These are phyloP conservation scores for Drosophila melanosoma DNA, from an alignment of 2,888 invertebrate genomes.

Conservation along the genomic window DNA sequence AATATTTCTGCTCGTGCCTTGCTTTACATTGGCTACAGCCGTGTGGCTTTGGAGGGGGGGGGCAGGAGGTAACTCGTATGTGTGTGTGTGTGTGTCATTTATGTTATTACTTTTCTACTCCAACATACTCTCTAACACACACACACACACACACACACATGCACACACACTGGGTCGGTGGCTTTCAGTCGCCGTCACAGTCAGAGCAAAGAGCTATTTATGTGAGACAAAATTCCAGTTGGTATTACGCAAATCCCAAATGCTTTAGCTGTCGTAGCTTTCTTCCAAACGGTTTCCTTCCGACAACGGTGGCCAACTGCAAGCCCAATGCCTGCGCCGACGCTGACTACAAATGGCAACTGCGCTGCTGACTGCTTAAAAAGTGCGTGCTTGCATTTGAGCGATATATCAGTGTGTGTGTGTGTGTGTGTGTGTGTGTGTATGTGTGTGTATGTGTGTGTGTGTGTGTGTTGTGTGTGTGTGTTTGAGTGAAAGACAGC, in stretches of 20 bases:
- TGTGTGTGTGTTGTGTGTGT: conserved; percentile 1
- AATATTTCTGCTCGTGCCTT: conserved; percentile 75
- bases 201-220: conserved; percentile 66
- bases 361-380: conserved; percentile 61
- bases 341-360: conserved; percentile 16
- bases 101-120: conserved; percentile 68
- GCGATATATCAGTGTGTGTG: conserved; percentile 56
- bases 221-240: conserved; percentile 81
- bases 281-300: conserved; percentile 78
- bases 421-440: conserved; percentile 12
- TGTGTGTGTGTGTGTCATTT: conserved; percentile 58
- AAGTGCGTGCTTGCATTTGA: conserved; percentile 75
- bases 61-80: conserved; percentile 14
- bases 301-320: conserved; percentile 60
- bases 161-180: conserved; percentile 6
- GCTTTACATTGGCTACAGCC: conserved; percentile 57
- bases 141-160: conserved; percentile 5
- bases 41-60: conserved; percentile 18
- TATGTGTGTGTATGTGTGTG: conserved; percentile 6
- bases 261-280: conserved; percentile 80
- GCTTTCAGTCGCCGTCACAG: conserved; percentile 35
- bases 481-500: not conserved
- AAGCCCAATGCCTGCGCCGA: conserved; percentile 16
- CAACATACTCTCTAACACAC: conserved; percentile 27
- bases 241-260: conserved; percentile 80